Conservation (phyloP, 2,888 invertebrate species). For the Thera obeliscata region DNA sequence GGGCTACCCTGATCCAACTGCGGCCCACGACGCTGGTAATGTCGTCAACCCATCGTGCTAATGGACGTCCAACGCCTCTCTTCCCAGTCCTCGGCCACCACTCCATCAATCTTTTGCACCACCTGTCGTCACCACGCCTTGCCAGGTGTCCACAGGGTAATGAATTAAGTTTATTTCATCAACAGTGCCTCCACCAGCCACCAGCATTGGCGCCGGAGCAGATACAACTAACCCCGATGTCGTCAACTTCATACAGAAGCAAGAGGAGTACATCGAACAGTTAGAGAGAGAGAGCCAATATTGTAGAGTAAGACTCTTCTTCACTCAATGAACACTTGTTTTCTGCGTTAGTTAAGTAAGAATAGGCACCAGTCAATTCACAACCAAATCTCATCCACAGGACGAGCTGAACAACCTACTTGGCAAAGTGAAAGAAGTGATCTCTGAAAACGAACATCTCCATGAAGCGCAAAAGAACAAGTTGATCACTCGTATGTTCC, state of each 20-base stretch:
- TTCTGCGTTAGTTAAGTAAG: not conserved
- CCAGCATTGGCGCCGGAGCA: constrained; percentile 61
- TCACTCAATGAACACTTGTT: not conserved
- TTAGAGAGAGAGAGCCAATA: constrained; percentile 93
- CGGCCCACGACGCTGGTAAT: no score
- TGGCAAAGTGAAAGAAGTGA: constrained; percentile 93
- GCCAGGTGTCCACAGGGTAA: no score
- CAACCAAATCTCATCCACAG: constrained; percentile 56
- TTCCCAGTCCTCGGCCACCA: no score
- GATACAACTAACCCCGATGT: constrained; percentile 88
- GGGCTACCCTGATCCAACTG: no score
- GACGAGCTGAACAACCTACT: constrained; percentile 90
- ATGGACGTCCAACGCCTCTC: no score
- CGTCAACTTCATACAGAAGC: constrained; percentile 91
- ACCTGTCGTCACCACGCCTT: no score
- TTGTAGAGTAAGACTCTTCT: constrained; percentile 85
- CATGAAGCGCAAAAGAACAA: constrained; percentile 91
- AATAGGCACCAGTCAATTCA: not conserved
- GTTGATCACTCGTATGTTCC: constrained; percentile 86
- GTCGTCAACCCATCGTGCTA: no score
- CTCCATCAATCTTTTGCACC: no score
- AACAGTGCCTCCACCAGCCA: constrained; percentile 48
- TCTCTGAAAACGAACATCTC: constrained; percentile 92
- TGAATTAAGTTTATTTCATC: not conserved
- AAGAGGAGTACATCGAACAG: constrained; percentile 94